Conservation (phyloP, 1,140 invertebrate species). For the Saccostrea cuccullata region DNA sequence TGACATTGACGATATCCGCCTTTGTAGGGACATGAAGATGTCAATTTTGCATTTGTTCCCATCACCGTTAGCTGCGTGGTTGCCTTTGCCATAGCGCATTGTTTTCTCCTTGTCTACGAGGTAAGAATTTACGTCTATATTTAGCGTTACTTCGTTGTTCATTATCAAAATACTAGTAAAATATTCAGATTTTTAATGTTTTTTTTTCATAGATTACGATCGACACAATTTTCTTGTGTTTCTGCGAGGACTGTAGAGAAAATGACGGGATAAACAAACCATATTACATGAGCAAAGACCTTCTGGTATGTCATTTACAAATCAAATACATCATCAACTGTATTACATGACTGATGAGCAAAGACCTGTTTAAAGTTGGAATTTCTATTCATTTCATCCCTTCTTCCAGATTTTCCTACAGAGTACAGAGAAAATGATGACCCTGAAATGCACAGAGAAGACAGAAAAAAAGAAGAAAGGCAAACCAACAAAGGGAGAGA, state of each 20-base stretch:
- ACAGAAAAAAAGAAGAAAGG: constrained; percentile 40
- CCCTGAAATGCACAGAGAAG: neutral
- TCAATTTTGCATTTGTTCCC: constrained; percentile 81
- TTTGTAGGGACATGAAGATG: constrained; percentile 49
- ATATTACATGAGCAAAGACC: constrained; percentile 87
- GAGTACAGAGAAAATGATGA: constrained; percentile 37
- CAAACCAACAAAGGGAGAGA: constrained; percentile 18
- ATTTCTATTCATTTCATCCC: neutral
- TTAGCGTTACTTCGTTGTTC: no score
- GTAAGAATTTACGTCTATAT: constrained; percentile 79
- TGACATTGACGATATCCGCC: neutral
- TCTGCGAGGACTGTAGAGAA: constrained; percentile 81
- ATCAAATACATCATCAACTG: constrained; percentile 75
- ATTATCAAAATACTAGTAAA: neutral
- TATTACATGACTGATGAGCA: constrained; percentile 91
- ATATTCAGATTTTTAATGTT: neutral
- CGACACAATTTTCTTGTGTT: constrained; percentile 95
- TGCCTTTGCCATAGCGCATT: constrained; percentile 93
- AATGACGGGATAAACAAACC: constrained; percentile 86
- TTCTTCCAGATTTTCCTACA: constrained; percentile 42
- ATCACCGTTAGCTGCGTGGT: constrained; percentile 90
- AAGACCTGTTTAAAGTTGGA: constrained; percentile 78
- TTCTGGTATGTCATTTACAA: constrained; percentile 82
- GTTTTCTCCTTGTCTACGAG: constrained; percentile 94
- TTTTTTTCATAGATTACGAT: constrained; percentile 88